A percentile compares a stretch with the other conserved stretches of the same genome.
Conservation (phyloP, 2,113 vertebrate genomes). For the Eretmochelys imbricata region DNA sequence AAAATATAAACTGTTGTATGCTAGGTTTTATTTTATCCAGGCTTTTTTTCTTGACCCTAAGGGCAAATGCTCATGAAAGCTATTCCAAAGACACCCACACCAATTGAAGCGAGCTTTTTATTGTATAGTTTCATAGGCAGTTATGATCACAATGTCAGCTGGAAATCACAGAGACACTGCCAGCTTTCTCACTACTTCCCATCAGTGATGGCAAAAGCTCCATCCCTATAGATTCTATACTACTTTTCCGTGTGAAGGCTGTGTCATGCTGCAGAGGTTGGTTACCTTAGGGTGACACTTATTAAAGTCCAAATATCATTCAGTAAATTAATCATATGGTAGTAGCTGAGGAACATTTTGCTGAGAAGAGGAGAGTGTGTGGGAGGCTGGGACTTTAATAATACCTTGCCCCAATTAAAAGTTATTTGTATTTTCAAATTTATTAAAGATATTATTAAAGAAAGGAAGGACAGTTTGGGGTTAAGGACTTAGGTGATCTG, state of each 20-base stretch:
- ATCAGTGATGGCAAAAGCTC: background rate
- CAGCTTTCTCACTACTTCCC: background rate
- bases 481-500: background rate
- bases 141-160: background rate
- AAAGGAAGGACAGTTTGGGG: accelerated
- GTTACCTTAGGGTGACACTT: background rate
- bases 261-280: background rate
- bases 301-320: background rate
- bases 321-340: background rate
- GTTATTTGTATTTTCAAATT: background rate
- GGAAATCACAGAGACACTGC: background rate
- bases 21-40: constrained; percentile 10
- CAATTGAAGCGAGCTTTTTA: background rate
- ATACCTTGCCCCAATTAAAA: background rate
- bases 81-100: background rate
- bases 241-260: background rate
- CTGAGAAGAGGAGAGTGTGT: background rate
- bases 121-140: background rate
- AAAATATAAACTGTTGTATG: background rate
- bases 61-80: constrained; percentile 29
- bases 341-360: background rate
- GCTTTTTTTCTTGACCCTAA: constrained; percentile 6
- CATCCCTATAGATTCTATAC: background rate
- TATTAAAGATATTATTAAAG: background rate
- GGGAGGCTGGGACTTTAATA: background rate